Percentiles rank a stretch among this genome's conserved stretches.
Conservation (phyloP, 2,113 vertebrate genomes). For the Xerus inauris region DNA sequence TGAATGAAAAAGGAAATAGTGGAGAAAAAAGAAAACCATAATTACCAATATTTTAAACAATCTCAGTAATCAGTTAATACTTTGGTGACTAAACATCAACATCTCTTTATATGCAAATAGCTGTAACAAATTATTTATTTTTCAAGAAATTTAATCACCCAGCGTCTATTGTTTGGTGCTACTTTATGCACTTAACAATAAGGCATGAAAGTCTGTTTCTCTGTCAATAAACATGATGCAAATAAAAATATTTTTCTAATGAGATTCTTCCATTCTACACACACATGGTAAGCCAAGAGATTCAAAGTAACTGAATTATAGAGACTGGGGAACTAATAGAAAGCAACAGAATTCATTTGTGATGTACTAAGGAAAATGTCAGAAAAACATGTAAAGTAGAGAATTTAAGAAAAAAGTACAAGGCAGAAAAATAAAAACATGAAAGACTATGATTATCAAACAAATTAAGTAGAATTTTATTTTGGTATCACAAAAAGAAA, state of each 20-base stretch:
- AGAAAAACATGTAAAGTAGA: background rate
- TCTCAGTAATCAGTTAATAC: background rate
- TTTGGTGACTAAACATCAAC: background rate
- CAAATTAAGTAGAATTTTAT: background rate
- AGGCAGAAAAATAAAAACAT: background rate
- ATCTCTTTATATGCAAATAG: slow-evolving; percentile 8
- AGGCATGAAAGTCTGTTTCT: background rate
- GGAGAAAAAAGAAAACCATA: background rate
- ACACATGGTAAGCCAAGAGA: background rate
- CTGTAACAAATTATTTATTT: slow-evolving; percentile 37
- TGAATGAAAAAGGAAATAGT: background rate
- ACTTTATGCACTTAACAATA: background rate
- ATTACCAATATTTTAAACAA: background rate
- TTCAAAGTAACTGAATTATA: background rate
- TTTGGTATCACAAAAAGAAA: background rate
- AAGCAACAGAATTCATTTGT: background rate
- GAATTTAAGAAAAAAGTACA: background rate
- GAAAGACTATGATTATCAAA: background rate
- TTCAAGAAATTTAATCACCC: background rate
- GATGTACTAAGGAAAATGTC: background rate
- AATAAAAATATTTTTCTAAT: slow-evolving; percentile 24
- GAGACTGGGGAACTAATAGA: background rate
- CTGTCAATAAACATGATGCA: background rate
- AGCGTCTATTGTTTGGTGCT: background rate
- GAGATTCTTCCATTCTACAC: slow-evolving; percentile 15